Conservation (phyloP, 2,888 invertebrate species). For the Drosophila merina region DNA sequence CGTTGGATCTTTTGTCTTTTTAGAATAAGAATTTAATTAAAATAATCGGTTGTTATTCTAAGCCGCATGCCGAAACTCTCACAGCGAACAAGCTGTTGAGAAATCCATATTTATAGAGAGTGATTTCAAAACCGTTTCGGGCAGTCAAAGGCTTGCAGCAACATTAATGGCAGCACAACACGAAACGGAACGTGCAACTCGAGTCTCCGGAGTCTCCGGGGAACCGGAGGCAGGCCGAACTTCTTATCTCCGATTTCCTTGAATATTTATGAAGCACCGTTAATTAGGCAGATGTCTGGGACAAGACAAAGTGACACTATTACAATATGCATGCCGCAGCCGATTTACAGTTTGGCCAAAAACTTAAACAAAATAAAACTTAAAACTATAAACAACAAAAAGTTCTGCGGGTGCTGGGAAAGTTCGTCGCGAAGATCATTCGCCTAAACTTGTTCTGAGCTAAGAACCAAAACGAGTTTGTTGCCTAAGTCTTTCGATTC, state of each 20-base stretch:
- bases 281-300: constrained; percentile 65
- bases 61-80: constrained; percentile 27
- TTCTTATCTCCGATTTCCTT: constrained; percentile 66
- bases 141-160: constrained; percentile 34
- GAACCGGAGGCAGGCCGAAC: constrained; percentile 32
- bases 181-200: constrained; percentile 68
- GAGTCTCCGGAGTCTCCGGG: constrained; percentile 1
- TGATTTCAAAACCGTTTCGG: constrained; percentile 53
- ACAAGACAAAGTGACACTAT: constrained; percentile 55
- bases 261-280: constrained; percentile 68
- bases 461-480: constrained; percentile 54
- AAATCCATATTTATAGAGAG: constrained; percentile 58
- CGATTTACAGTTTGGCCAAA: constrained; percentile 23
- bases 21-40: constrained; percentile 65
- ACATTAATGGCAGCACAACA: constrained; percentile 65
- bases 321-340: constrained; percentile 59
- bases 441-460: constrained; percentile 41
- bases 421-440: constrained; percentile 19
- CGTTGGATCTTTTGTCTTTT: constrained; percentile 61
- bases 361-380: too few species aligned
- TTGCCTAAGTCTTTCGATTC: constrained; percentile 52
- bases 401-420: constrained; percentile 33
- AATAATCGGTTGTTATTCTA: constrained; percentile 61
- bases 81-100: constrained; percentile 37
- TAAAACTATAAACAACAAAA: not conserved